Base-by-base conservation (phyloP, 1,140 invertebrate species). In the Drosophila saltans region DNA sequence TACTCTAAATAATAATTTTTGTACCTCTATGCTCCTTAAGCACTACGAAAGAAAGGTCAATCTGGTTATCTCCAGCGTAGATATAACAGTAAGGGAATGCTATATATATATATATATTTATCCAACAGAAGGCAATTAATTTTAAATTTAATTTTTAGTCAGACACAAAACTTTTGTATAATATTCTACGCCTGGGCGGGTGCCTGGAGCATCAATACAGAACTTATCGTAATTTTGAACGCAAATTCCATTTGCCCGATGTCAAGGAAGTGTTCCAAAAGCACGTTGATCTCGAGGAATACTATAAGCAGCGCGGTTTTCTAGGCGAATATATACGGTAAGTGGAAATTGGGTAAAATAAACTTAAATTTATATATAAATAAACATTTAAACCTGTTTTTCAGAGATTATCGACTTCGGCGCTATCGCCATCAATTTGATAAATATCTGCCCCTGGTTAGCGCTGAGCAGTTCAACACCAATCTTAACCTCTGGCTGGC, bases 251-350 rank as follows among this genome's bases (percentile, higher is more conserved):
- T 60, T 26, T 92, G 56, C 91, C 91, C 1, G 75, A 90, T 40
- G 78, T 78, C 1, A 88, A 91, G 39, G 91, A 91, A 33, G 79
- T 91, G 65, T 75, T 85, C 5, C 78, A 63, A 33, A 90, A 91
- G 63, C 76, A 65, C 16, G 72, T 85, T 9, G 89, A 91, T 79
- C 73, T 92, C 55, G 91, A 92, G 56, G 91, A 91, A 3, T 92
- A 92, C 61, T 92, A 89, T 58, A 77, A 81, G 40, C 90, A 91
- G 73, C 75, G 91, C 5, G 91, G 91, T 45, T 76, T 80, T 60
- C 79, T 92, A 11, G 79, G 83, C 59, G 90, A 92, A 56, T 92
- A 81, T 58, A 91, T 92, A 69, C 91, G 90, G 91, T 92, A 69
- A 39, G 70, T 71, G 56, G 4, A 1, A 36, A 36, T 36, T 7